Evolutionary conservation across 1,140 invertebrate genomes (phyloP).

Genomic region (Lepidurus apus): DNA sequence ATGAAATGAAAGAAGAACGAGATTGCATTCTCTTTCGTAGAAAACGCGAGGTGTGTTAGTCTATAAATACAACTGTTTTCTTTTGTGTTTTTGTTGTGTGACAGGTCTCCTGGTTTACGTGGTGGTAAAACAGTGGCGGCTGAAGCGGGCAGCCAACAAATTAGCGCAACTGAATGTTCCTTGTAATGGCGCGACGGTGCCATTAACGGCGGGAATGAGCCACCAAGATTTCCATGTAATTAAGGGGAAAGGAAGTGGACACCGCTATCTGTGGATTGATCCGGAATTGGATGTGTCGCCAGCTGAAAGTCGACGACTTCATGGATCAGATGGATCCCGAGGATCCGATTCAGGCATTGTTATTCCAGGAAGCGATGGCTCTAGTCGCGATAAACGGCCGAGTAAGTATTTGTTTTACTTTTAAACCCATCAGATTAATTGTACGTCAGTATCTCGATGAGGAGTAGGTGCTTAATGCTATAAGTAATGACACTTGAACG

Average conservation of each 20-base stretch:
- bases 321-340: slow-evolving; percentile 20
- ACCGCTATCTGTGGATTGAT: slow-evolving; percentile 2
- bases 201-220: slow-evolving; percentile 10
- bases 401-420: slow-evolving; percentile 9
- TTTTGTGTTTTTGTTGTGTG: not conserved
- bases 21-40: no score
- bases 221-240: not conserved
- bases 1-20: not conserved
- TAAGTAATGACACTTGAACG: no score
- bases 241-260: slow-evolving; percentile 6
- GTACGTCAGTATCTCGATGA: no score
- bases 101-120: slow-evolving; percentile 41
- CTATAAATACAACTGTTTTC: not conserved
- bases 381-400: slow-evolving; percentile 24
- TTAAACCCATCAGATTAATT: no score
- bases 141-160: slow-evolving; percentile 30
- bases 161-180: slow-evolving; percentile 25
- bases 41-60: not conserved
- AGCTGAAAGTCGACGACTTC: slow-evolving; percentile 15
- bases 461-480: no score
- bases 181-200: slow-evolving; percentile 26
- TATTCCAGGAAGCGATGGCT: slow-evolving; percentile 26
- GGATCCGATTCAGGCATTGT: slow-evolving; percentile 28
- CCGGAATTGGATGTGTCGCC: slow-evolving; percentile 29
- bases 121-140: slow-evolving; percentile 41